A percentile compares a stretch with the other conserved stretches of the same genome.
Conservation (phyloP, 2,888 invertebrate genomes). For the Chrysotoxum bicinctum region DNA sequence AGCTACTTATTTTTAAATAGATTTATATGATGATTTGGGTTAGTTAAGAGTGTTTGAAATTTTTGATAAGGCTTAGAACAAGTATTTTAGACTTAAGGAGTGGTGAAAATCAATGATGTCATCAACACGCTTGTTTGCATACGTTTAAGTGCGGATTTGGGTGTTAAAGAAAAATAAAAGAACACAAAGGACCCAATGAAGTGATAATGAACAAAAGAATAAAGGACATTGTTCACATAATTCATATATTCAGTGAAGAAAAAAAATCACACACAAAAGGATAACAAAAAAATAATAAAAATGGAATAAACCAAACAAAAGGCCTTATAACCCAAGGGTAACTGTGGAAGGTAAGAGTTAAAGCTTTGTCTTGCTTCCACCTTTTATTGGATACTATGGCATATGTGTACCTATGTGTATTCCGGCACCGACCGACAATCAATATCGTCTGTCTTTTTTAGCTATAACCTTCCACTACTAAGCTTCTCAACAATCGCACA, state of each 20-base stretch:
- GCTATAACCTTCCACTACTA: slow-evolving; percentile 24
- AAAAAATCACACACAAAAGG: slow-evolving; percentile 16
- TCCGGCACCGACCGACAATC: slow-evolving; percentile 27
- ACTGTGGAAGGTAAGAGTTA: background rate
- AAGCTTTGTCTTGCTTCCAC: slow-evolving; percentile 12
- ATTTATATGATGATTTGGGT: slow-evolving; percentile 58
- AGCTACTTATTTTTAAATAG: slow-evolving; percentile 62
- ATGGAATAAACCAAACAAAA: background rate
- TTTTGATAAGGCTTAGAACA: slow-evolving; percentile 41
- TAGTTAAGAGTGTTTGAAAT: slow-evolving; percentile 47
- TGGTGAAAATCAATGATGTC: slow-evolving; percentile 47
- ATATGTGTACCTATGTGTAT: background rate
- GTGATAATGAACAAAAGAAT: slow-evolving; percentile 47
- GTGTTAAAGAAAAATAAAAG: background rate
- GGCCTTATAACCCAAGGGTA: background rate
- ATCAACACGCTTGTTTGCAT: slow-evolving; percentile 24
- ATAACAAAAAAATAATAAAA: background rate
- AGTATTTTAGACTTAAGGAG: slow-evolving; percentile 12
- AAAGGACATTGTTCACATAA: slow-evolving; percentile 10
- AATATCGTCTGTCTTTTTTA: slow-evolving; percentile 23
- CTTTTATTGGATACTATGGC: background rate
- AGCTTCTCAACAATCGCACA: slow-evolving; percentile 53
- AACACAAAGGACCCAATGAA: slow-evolving; percentile 49
- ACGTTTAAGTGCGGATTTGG: slow-evolving; percentile 4
- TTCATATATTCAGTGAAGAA: background rate